Evolutionary conservation across 1,140 invertebrate genomes (phyloP).

Genomic region (Scaptomyza pallida): DNA sequence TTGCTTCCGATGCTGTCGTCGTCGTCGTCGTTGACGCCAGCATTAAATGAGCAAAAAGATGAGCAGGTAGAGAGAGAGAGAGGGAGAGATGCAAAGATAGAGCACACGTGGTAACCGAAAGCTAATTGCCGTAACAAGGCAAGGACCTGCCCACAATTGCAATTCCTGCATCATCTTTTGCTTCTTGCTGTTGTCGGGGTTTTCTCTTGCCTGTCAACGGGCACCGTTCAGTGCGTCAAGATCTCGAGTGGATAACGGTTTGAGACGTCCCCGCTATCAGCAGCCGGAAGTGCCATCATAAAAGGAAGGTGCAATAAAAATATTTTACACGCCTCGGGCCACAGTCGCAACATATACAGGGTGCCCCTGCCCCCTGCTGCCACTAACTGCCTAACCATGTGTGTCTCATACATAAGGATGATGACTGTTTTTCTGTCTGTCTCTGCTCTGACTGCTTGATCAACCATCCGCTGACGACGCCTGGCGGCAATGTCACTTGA

Average conservation of each 20-base stretch:
- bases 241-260: constrained; percentile 76
- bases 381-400: constrained; percentile 14
- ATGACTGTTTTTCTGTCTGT: background rate
- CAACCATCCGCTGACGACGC: constrained; percentile 21
- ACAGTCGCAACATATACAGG: background rate
- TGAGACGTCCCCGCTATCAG: constrained; percentile 60
- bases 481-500: constrained; percentile 33
- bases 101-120: constrained; percentile 63
- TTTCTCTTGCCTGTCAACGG: constrained; percentile 54
- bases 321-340: constrained; percentile 70
- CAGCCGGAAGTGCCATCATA: constrained; percentile 81
- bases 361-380: background rate
- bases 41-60: constrained; percentile 50
- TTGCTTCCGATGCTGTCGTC: constrained; percentile 7
- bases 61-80: constrained; percentile 10
- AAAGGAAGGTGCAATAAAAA: constrained; percentile 83
- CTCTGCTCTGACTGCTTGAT: constrained; percentile 43
- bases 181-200: constrained; percentile 12
- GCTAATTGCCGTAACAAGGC: constrained; percentile 61
- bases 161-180: constrained; percentile 8
- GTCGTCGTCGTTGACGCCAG: constrained; percentile 40
- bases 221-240: constrained; percentile 61
- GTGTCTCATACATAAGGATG: constrained; percentile 5
- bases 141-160: constrained; percentile 35
- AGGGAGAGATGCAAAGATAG: constrained; percentile 69